A percentile compares a stretch with the other conserved stretches of the same genome.
Evolutionary conservation across 2,888 invertebrate genomes (phyloP).

Genomic region (Macrosiphum euphorbiae): DNA sequence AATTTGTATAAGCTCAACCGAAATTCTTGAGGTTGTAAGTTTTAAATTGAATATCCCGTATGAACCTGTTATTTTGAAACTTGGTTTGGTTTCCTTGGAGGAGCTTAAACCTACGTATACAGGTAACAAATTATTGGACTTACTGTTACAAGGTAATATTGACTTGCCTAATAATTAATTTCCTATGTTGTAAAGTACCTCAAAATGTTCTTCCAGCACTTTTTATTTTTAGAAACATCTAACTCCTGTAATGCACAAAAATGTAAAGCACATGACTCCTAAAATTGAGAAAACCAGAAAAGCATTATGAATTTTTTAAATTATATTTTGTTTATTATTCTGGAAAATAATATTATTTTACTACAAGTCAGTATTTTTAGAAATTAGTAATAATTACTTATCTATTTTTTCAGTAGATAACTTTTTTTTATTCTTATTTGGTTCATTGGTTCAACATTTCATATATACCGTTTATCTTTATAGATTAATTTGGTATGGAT

Average conservation of each 20-base stretch:
- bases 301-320: not conserved
- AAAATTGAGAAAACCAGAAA: not conserved
- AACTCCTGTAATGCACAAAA: not conserved
- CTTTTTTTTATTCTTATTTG: not conserved
- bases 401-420: not conserved
- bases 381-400: not conserved
- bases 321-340: not conserved
- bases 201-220: too few species aligned
- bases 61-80: too few species aligned
- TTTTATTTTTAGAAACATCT: not conserved
- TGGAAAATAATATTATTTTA: not conserved
- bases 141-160: too few species aligned
- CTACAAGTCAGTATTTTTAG: not conserved
- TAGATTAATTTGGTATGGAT: not conserved
- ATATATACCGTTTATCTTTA: not conserved
- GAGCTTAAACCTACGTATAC: too few species aligned
- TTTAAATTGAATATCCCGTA: too few species aligned
- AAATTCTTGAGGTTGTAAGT: too few species aligned
- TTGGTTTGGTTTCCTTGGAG: too few species aligned
- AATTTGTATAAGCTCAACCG: too few species aligned
- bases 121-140: too few species aligned
- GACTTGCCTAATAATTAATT: too few species aligned
- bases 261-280: not conserved
- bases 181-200: too few species aligned
- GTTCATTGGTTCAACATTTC: not conserved